Evolutionary conservation across 2,797 vertebrate species (phyloP), one percentile per base, ranked within the genome.

Genomic region (Poliocrania exsul): DNA sequence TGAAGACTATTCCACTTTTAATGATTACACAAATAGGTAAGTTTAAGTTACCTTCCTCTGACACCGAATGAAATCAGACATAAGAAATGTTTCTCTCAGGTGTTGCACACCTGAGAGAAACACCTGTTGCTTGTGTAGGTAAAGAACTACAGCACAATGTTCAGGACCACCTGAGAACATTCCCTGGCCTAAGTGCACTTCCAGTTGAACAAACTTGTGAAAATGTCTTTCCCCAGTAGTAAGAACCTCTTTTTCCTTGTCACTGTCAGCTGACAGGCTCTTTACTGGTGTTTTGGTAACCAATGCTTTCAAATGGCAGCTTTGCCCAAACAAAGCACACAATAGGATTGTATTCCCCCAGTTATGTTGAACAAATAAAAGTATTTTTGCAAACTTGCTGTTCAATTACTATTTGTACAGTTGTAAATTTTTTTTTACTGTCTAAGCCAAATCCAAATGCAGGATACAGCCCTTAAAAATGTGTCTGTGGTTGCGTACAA

Each of bases 61-160:
- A 47, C 58, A 26, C 3, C 3, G 44, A 54, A 54, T 3, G 16
- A 65, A 37, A 31, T 19, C 12, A 20, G 23, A 58, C 18, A 61
- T 2, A 50, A 26, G 33, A 51, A 47, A 33, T 2, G 21, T 11
- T 40, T 49, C 65, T 80, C 28, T 40, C 7, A 33, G 54, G 24
- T 23, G 5, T 5, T 0, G 51, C 8, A 31, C 4, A 67, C 3
- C 8, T n/a, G n/a, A n/a, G n/a, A n/a, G n/a, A n/a, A n/a, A n/a
- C n/a, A n/a, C n/a, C n/a, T n/a, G n/a, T n/a, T n/a, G n/a, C n/a
- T n/a, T n/a, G n/a, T 10, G 46, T 1, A 23, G 54, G 57, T 3
- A 40, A 9, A 47, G 25, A 83, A 44, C 18, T 42, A 40, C 33
- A 71, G 44, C 8, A 6, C 4, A 11, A 5, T 47, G 10, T 26